phyloP scores from a whole-genome alignment of 2,113 vertebrate genomes.

The Macroglossus sobrinus region DNA sequence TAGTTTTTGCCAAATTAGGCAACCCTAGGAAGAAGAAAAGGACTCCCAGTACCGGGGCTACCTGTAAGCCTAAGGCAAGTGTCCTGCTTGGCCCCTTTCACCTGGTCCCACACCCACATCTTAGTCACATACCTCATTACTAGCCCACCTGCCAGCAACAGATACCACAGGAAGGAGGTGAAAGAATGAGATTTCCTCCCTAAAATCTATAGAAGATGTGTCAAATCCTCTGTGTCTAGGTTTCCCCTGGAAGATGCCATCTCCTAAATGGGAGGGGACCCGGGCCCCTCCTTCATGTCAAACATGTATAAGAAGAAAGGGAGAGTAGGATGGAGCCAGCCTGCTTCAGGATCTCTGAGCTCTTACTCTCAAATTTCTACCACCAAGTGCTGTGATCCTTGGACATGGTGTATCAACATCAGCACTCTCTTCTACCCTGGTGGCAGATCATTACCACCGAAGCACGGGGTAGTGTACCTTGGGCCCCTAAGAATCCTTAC shows the following conservation, averaged over 20 bases:
- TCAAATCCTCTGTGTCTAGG: no score
- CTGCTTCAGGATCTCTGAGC: neutral
- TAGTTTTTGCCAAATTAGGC: neutral
- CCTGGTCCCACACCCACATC: accelerated
- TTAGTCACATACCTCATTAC: neutral
- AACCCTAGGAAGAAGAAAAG: neutral
- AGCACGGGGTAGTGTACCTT: neutral
- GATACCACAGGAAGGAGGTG: no score
- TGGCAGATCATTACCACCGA: neutral
- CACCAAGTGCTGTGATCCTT: no score
- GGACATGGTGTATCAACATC: neutral
- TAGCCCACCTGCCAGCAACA: neutral
- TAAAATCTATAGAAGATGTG: neutral
- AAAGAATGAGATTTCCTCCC: neutral
- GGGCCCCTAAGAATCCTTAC: neutral
- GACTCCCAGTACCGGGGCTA: neutral
- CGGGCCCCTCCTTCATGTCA: neutral
- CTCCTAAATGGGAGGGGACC: neutral
- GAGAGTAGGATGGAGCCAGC: neutral
- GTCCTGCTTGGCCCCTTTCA: neutral
- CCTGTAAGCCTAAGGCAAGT: neutral
- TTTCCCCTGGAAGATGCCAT: neutral
- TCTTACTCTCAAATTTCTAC: neutral
- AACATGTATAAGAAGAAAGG: neutral
- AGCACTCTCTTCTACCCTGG: neutral